Conservation (phyloP, 2,113 vertebrate species). For the Lathamus discolor region DNA sequence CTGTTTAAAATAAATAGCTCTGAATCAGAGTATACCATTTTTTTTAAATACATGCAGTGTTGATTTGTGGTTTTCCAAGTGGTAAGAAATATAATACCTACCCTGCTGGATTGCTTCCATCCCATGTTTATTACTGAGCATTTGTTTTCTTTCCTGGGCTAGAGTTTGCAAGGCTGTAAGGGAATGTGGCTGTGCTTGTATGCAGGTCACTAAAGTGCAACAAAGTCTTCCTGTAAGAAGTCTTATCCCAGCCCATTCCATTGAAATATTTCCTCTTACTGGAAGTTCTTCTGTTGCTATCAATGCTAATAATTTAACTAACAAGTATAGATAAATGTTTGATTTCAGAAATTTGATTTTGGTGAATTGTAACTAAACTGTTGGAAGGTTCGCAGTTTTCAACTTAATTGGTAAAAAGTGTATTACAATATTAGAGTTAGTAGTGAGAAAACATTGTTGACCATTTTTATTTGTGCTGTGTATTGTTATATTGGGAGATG, state of each 20-base stretch:
- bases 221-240: neutral
- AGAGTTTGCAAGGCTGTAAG: neutral
- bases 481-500: neutral
- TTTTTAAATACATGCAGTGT: neutral
- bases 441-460: neutral
- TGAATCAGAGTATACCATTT: neutral
- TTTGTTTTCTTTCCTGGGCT: neutral
- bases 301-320: neutral
- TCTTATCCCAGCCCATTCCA: neutral
- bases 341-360: neutral
- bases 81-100: neutral
- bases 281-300: neutral
- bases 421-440: neutral
- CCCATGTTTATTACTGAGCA: neutral
- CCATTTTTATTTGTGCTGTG: neutral
- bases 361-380: neutral
- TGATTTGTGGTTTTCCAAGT: neutral
- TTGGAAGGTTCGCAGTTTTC: neutral
- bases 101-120: neutral
- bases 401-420: neutral
- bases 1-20: neutral
- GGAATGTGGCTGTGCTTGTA: neutral
- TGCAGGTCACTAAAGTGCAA: neutral
- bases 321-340: neutral
- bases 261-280: neutral